Evolutionary conservation across 1,140 invertebrate genomes (phyloP).

Genomic region (Rhopalosiphum padi): DNA sequence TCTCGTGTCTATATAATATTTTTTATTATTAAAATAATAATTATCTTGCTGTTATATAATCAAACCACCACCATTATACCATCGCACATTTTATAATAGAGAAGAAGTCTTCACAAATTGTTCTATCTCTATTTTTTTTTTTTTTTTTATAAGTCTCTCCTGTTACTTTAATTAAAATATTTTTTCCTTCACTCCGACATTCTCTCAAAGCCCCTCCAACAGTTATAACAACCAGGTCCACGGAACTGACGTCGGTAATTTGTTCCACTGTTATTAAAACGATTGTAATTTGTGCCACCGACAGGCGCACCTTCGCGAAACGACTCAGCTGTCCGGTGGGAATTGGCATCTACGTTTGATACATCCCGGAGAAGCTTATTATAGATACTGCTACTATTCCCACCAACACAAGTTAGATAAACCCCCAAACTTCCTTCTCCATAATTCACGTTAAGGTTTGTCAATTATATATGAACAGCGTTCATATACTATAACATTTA

Average conservation of each 20-base stretch:
- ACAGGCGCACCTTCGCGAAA: neutral
- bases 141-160: neutral
- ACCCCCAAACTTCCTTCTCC: no score
- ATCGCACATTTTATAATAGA: neutral
- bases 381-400: neutral
- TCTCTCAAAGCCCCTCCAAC: neutral
- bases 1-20: no score
- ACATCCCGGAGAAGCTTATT: neutral
- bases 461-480: neutral
- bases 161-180: neutral
- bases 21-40: neutral
- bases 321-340: neutral
- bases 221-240: neutral
- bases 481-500: neutral
- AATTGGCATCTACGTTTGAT: neutral
- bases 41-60: no score
- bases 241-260: neutral
- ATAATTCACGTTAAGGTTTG: neutral
- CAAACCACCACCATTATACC: no score
- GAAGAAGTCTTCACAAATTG: neutral
- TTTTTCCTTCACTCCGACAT: neutral
- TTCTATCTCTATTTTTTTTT: neutral
- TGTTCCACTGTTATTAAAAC: neutral
- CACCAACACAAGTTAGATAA: neutral
- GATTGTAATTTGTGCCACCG: neutral